These are phyloP conservation scores for Hirundo rustica DNA, from an alignment of 2,797 vertebrate species.

Conservation along the genomic window DNA sequence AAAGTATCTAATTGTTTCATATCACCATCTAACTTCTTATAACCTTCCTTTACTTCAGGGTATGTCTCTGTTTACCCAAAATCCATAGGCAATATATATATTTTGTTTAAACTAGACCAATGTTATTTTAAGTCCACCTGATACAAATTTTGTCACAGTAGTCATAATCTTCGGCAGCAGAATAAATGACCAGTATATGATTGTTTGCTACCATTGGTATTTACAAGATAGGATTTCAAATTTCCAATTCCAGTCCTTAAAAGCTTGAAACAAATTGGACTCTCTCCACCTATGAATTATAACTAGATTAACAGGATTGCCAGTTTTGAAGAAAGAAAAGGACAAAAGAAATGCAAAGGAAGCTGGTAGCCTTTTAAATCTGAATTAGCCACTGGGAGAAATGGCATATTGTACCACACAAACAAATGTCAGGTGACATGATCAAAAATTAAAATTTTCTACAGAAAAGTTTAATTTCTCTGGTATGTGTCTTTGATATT, in stretches of 20 bases:
- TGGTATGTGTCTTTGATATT: background rate
- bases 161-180: background rate
- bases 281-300: background rate
- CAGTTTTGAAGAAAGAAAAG: background rate
- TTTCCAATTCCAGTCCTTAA: background rate
- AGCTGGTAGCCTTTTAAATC: background rate
- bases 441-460: constrained; percentile 11
- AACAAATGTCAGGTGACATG: background rate
- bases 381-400: background rate
- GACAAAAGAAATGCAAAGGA: background rate
- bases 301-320: background rate
- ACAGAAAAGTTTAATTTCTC: background rate
- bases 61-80: background rate
- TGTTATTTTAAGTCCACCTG: background rate
- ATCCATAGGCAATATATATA: background rate
- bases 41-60: background rate
- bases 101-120: background rate
- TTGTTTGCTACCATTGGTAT: background rate
- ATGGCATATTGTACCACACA: background rate
- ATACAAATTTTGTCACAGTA: background rate
- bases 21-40: background rate
- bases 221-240: background rate
- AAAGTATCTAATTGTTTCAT: background rate
- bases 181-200: background rate
- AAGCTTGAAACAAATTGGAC: background rate